Evolutionary conservation across 2,113 vertebrate species (phyloP), one percentile per base, ranked within the genome.

Genomic region (Tenrec ecaudatus): DNA sequence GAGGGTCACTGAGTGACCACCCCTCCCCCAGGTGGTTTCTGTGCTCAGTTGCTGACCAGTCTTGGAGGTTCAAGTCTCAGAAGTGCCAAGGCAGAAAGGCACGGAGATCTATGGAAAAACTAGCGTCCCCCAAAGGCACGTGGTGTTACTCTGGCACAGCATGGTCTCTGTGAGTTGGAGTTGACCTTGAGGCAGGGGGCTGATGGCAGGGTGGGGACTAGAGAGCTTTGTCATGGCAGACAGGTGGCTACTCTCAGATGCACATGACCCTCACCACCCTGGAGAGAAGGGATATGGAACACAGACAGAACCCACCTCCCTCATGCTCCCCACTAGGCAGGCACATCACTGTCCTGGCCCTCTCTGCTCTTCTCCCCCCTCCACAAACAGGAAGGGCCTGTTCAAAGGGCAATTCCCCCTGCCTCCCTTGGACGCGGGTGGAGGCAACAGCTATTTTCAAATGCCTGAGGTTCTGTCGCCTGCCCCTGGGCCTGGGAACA

Each of bases 241-340:
- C 31, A 8, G 36, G 16, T 0, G 0, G 0, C 6, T 27, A 29
- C 0, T 12, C 58, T 12, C 3, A 1, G 1, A 58, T 53, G 64
- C 64, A 66, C 1, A 9, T 66, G 64, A 1, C 64, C 64, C 25
- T 27, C 22, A 66, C 6, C 6, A 53, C 47, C 47, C 47, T 53
- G 47, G 47, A 12, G 53, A 6, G 27, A 62, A 15, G n/a, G 47
- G 0, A 14, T 14, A 15, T 38, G 27, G 4, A 29, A 8, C 3
- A 0, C 43, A 23, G 8, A 4, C 6, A 1, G 79, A 23, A 53
- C 33, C 17, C 25, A 2, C 10, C 8, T 3, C 29, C 19, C 23
- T 5, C 0, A 15, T 0, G 25, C n/a, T 58, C 14, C 15, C 47
- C 33, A 40, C 47, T 0, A 6, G 66, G 19, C 3, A 0, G 20